Evolutionary conservation across 2,797 vertebrate genomes (phyloP).

Genomic region (Chanos chanos): DNA sequence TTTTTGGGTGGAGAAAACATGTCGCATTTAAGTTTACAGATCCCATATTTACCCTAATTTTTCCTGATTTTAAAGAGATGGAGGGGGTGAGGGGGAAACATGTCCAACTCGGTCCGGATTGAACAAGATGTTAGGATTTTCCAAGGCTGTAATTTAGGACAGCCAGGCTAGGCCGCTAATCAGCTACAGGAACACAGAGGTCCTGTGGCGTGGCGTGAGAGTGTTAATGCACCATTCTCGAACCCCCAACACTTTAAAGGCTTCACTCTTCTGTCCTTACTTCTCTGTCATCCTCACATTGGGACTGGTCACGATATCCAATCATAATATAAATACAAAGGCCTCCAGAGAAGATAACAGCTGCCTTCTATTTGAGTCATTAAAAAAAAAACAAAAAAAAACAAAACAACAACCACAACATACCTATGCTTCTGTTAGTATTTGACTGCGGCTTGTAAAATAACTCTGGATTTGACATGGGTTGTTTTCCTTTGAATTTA

Average conservation of each 20-base stretch:
- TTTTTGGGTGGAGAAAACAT: slow-evolving; percentile 49
- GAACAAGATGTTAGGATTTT: slow-evolving; percentile 63
- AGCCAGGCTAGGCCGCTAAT: slow-evolving; percentile 58
- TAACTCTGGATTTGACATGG: too few relatives aligned
- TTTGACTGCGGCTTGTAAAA: too few relatives aligned
- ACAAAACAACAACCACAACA: too few relatives aligned
- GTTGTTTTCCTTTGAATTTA: too few relatives aligned
- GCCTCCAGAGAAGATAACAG: slow-evolving; percentile 20
- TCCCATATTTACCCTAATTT: slow-evolving; percentile 62
- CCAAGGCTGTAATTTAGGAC: slow-evolving; percentile 65
- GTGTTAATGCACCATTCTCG: slow-evolving; percentile 49
- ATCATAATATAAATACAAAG: slow-evolving; percentile 44
- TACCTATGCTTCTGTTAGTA: too few relatives aligned
- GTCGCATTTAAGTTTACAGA: slow-evolving; percentile 55
- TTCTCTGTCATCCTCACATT: slow-evolving; percentile 52
- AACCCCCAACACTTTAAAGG: slow-evolving; percentile 59
- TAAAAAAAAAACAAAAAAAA: too few relatives aligned
- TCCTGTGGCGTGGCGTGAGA: slow-evolving; percentile 64
- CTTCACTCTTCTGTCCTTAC: slow-evolving; percentile 40
- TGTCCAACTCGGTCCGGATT: slow-evolving; percentile 46
- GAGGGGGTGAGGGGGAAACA: slow-evolving; percentile 32
- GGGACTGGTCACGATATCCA: slow-evolving; percentile 48
- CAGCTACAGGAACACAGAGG: slow-evolving; percentile 52
- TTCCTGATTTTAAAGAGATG: slow-evolving; percentile 54
- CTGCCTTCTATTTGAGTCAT: slow-evolving; percentile 11